Percentiles rank a stretch among this genome's conserved stretches.
Conservation (phyloP, 2,888 invertebrate species). For the Lasioglossum oenotherae region DNA sequence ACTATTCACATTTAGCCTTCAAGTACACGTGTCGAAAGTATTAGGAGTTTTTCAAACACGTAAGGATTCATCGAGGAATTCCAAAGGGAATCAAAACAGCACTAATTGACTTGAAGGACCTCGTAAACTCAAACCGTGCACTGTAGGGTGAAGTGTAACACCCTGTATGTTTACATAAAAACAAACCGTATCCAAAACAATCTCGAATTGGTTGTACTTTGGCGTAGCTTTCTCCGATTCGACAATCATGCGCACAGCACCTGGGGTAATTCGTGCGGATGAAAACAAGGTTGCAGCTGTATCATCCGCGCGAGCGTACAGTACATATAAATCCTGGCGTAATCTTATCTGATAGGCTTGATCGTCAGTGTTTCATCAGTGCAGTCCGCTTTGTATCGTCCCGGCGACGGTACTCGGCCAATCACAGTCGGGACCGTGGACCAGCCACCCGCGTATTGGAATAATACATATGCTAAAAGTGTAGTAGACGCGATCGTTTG, state of each 20-base stretch:
- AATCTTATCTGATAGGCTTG: background rate
- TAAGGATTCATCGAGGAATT: no score
- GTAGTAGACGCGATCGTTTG: conserved; percentile 23
- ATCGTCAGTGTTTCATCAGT: background rate
- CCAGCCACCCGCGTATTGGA: background rate
- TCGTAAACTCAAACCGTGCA: no score
- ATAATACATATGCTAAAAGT: conserved; percentile 30
- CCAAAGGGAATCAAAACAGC: no score
- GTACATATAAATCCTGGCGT: background rate
- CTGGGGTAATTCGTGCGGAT: background rate
- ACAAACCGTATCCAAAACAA: background rate
- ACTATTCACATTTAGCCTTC: no score
- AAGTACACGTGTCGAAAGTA: no score
- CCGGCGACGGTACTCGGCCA: background rate
- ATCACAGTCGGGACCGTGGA: background rate
- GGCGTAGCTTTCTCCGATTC: background rate
- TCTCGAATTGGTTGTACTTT: background rate
- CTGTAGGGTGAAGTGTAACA: no score
- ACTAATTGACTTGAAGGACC: no score
- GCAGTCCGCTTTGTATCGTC: background rate
- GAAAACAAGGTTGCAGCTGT: background rate
- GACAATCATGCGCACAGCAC: no score
- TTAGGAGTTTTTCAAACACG: no score
- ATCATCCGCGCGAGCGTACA: background rate
- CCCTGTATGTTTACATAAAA: no score